Evolutionary conservation across 2,888 invertebrate species (phyloP).

Genomic region (Phaonia tiefii): DNA sequence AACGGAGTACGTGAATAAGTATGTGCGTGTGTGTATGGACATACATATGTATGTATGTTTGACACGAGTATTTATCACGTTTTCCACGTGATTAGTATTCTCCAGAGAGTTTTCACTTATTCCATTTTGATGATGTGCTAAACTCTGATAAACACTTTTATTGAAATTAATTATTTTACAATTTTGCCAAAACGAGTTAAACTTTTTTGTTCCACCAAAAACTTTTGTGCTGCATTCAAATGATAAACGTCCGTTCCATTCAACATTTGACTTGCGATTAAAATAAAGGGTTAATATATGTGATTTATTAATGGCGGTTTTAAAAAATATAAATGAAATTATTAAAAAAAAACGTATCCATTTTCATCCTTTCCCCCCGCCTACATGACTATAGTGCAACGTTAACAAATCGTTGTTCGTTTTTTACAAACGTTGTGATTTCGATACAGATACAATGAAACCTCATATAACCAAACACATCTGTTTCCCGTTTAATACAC

Average conservation of each 20-base stretch:
- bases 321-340: constrained; percentile 24
- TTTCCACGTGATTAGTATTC: constrained; percentile 57
- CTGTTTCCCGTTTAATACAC: constrained; percentile 68
- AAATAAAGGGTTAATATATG: constrained; percentile 47
- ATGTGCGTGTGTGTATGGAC: not conserved
- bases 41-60: no score
- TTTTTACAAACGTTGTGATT: constrained; percentile 27
- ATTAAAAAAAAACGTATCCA: constrained; percentile 46
- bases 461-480: constrained; percentile 62
- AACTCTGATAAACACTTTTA: not conserved
- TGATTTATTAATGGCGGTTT: not conserved
- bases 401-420: not conserved
- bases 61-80: constrained; percentile 69
- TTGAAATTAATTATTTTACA: constrained; percentile 16
- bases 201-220: constrained; percentile 34
- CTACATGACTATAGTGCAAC: not conserved
- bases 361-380: constrained; percentile 24
- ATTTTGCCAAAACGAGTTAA: no score
- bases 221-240: constrained; percentile 24
- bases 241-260: constrained; percentile 53
- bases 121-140: constrained; percentile 1
- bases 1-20: not conserved
- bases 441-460: constrained; percentile 63
- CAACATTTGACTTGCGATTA: constrained; percentile 62
- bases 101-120: not conserved